Conservation (phyloP, 2,797 vertebrate genomes). For the Mus caroli region DNA sequence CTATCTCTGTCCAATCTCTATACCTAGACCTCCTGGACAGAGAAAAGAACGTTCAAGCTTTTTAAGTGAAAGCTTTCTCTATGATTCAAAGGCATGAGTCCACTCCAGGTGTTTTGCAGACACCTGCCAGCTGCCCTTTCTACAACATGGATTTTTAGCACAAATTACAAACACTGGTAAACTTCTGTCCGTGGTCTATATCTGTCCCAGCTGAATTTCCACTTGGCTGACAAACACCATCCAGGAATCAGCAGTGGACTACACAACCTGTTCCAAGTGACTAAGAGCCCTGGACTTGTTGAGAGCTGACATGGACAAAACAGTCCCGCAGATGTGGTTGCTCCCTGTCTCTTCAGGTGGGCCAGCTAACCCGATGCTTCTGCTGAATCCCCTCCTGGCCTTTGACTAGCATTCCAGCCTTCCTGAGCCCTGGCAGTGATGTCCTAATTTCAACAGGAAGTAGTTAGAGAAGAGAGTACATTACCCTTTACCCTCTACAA, state of each 20-base stretch:
- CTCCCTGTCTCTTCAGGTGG: not conserved
- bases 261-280: not conserved
- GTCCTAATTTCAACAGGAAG: not conserved
- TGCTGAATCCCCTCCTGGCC: not conserved
- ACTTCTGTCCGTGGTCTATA: not conserved
- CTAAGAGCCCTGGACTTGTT: not conserved
- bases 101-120: not conserved
- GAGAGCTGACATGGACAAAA: not conserved
- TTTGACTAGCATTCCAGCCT: not conserved
- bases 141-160: not conserved
- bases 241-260: not conserved
- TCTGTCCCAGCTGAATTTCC: not conserved
- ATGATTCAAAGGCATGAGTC: not conserved
- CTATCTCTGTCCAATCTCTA: not conserved
- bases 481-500: not conserved
- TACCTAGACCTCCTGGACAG: not conserved
- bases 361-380: not conserved
- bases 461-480: not conserved
- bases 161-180: not conserved
- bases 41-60: not conserved
- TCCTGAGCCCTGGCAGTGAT: not conserved
- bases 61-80: not conserved
- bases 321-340: not conserved
- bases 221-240: not conserved
- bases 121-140: not conserved